Percentiles rank a stretch among this genome's conserved stretches.
Evolutionary conservation across 1,140 invertebrate species (phyloP).

Genomic region (Amyelois transitella): DNA sequence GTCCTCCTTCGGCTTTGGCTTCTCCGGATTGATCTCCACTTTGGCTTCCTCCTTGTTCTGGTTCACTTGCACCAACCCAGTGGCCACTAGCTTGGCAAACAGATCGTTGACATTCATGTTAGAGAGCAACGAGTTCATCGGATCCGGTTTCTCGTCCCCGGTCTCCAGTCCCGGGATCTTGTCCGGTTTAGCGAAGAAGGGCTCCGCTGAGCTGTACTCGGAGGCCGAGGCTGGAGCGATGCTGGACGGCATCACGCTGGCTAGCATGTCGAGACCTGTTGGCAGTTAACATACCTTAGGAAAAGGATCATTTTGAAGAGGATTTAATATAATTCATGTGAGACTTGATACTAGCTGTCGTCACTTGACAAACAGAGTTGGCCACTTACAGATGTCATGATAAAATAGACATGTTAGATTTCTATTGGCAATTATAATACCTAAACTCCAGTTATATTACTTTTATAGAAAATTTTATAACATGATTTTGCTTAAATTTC

Average conservation of each 20-base stretch:
- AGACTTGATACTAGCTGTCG: too few relatives aligned
- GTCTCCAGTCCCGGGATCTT: conserved; percentile 53
- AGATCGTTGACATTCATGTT: conserved; percentile 86
- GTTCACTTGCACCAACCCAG: conserved; percentile 83
- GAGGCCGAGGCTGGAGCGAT: conserved; percentile 76
- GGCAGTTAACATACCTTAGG: too few relatives aligned
- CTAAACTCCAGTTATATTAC: too few relatives aligned
- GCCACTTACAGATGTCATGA: too few relatives aligned
- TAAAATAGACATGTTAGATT: too few relatives aligned
- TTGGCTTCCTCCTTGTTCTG: conserved; percentile 53
- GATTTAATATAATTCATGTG: too few relatives aligned
- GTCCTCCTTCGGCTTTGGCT: conserved; percentile 43
- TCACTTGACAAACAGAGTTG: too few relatives aligned
- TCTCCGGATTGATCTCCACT: conserved; percentile 62
- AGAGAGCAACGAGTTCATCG: conserved; percentile 26
- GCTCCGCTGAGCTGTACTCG: conserved; percentile 67
- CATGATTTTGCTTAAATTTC: too few relatives aligned
- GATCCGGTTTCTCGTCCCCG: conserved; percentile 43
- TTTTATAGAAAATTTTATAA: too few relatives aligned
- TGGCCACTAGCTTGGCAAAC: conserved; percentile 87
- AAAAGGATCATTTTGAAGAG: too few relatives aligned
- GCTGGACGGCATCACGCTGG: conserved; percentile 78
- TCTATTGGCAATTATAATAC: too few relatives aligned
- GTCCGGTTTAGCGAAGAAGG: conserved; percentile 35
- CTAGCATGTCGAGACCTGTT: conserved; percentile 77